Evolutionary conservation across 92 coral and sea anemone genomes (phyloP).

Genomic region (Epizoanthus scotinus): DNA sequence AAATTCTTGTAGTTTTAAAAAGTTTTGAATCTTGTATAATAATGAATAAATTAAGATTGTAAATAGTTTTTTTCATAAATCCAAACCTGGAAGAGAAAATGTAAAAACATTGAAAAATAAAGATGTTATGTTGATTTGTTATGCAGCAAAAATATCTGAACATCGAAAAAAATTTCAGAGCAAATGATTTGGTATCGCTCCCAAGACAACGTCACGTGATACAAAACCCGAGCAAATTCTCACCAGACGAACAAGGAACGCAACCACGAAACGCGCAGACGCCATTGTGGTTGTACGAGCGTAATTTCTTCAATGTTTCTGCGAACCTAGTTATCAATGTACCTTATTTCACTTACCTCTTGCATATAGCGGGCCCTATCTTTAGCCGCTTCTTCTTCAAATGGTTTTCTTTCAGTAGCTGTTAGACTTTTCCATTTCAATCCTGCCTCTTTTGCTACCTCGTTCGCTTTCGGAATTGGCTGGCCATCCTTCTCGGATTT

Average conservation of each 20-base stretch:
- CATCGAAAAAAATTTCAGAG: not conserved
- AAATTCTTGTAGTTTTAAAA: too few relatives aligned
- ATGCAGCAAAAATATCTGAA: not conserved
- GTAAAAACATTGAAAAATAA: not conserved
- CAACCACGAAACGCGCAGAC: slow-evolving; percentile 1
- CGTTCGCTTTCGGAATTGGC: slow-evolving; percentile 85
- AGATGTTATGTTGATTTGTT: not conserved
- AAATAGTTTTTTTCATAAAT: too few relatives aligned
- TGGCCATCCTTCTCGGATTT: slow-evolving; percentile 75
- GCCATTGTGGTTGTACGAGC: slow-evolving; percentile 33
- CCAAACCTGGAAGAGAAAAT: not conserved
- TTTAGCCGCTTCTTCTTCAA: slow-evolving; percentile 59
- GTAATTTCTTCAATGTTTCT: not conserved
- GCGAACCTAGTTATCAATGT: slow-evolving; percentile 22
- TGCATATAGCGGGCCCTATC: slow-evolving; percentile 74
- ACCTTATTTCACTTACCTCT: slow-evolving; percentile 65
- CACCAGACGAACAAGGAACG: slow-evolving; percentile 26
- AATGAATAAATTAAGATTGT: too few relatives aligned
- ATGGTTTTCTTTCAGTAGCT: slow-evolving; percentile 72
- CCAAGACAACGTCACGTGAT: slow-evolving; percentile 42
- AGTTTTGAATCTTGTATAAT: too few relatives aligned
- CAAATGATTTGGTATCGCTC: not conserved
- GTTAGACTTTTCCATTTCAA: slow-evolving; percentile 79
- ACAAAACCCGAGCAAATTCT: not conserved
- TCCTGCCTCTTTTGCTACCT: slow-evolving; percentile 94